Conservation (phyloP, 2,797 vertebrate genomes). For the Lepidocolaptes lacrymiger region DNA sequence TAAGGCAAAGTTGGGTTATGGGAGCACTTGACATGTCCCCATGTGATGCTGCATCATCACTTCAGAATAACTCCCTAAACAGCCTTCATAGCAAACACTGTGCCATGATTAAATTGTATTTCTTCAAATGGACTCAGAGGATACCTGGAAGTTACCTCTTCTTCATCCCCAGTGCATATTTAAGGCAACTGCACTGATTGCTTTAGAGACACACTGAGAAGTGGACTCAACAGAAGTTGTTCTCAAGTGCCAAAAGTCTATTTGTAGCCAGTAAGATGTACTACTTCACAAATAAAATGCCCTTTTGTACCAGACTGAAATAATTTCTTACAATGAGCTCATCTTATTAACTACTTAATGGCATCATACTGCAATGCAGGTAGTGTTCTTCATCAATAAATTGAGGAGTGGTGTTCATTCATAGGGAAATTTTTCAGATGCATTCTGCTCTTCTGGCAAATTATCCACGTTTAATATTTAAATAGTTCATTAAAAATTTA, state of each 20-base stretch:
- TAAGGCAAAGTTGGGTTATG: background rate
- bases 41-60: fast-evolving
- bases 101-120: background rate
- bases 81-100: background rate
- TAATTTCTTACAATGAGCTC: background rate
- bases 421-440: background rate
- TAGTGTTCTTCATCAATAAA: background rate
- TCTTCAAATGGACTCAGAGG: background rate
- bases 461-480: background rate
- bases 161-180: background rate
- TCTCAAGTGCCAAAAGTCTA: background rate
- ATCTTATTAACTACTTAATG: background rate
- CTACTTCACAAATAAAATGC: background rate
- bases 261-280: background rate
- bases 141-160: background rate
- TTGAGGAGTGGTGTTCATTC: fast-evolving
- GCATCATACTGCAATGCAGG: background rate
- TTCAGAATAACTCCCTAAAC: background rate
- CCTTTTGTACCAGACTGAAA: background rate
- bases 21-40: background rate
- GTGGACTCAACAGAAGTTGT: background rate
- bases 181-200: background rate
- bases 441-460: background rate
- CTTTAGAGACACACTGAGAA: background rate
- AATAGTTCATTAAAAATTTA: background rate